Evolutionary conservation across 2,888 invertebrate genomes (phyloP).

Genomic region (Melanargia galathea): DNA sequence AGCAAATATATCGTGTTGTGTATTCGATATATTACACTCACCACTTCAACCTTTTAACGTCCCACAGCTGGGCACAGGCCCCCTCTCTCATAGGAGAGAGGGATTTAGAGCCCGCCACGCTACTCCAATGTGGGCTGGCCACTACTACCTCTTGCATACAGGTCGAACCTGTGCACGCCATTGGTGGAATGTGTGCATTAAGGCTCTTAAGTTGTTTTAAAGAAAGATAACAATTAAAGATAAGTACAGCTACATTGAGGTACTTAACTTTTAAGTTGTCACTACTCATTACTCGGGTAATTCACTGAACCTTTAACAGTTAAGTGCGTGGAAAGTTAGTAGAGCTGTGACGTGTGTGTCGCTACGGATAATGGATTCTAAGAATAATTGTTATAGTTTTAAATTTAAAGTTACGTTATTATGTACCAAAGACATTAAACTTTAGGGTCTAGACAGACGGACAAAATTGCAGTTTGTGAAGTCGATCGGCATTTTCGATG

Average conservation of each 20-base stretch:
- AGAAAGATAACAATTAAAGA: conserved; percentile 10
- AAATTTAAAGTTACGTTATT: neutral
- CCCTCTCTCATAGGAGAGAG: too few species aligned
- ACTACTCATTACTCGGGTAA: conserved; percentile 6
- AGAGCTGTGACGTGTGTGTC: conserved; percentile 15
- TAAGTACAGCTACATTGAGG: neutral
- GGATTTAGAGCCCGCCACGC: too few species aligned
- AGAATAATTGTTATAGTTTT: conserved; percentile 13
- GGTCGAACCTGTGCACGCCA: too few species aligned
- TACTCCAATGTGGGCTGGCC: too few species aligned
- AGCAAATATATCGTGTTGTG: too few species aligned
- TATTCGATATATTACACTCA: too few species aligned
- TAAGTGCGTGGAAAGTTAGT: conserved; percentile 22
- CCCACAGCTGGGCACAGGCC: too few species aligned
- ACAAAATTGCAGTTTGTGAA: too few species aligned
- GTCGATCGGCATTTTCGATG: too few species aligned
- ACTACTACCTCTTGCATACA: too few species aligned
- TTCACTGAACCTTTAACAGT: conserved; percentile 20
- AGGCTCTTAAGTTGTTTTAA: neutral
- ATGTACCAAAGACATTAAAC: neutral
- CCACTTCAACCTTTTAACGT: too few species aligned
- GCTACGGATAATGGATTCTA: conserved; percentile 18
- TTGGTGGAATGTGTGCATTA: conserved; percentile 2
- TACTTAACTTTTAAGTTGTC: conserved; percentile 20
- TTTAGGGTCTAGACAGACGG: too few species aligned